phyloP scores from a whole-genome alignment of 2,113 vertebrate species.

The Oostethus manadensis region DNA sequence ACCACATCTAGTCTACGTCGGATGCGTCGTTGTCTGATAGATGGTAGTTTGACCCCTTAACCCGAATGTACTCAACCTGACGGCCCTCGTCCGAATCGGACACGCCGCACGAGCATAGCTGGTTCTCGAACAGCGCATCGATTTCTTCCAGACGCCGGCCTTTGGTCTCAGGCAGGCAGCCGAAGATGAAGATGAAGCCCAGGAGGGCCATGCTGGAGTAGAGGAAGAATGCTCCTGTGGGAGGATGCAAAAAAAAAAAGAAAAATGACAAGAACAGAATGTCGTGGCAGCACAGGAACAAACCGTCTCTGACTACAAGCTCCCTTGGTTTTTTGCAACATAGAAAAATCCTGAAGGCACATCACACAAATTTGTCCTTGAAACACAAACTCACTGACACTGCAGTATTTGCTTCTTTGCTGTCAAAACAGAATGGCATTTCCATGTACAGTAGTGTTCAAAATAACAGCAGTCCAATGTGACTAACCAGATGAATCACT shows the following conservation, averaged over 20 bases:
- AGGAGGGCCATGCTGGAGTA: constrained; percentile 85
- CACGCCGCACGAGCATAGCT: constrained; percentile 88
- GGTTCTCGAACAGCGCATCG: constrained; percentile 89
- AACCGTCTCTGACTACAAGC: background rate
- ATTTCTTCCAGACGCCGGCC: constrained; percentile 93
- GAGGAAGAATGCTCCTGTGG: constrained; percentile 92
- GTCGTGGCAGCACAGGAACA: constrained; percentile 10
- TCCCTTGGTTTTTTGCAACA: constrained; percentile 4
- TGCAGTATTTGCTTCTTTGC: no score
- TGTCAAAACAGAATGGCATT: no score
- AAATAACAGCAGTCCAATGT: no score
- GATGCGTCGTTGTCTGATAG: constrained; percentile 98
- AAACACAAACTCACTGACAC: background rate
- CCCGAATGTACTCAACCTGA: constrained; percentile 97
- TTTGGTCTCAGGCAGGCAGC: constrained; percentile 96
- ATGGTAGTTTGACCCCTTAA: constrained; percentile 98
- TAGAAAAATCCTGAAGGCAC: constrained; percentile 3
- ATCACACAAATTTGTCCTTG: background rate
- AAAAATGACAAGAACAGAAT: constrained; percentile 21
- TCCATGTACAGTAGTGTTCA: no score
- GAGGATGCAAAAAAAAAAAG: background rate
- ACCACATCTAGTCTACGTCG: constrained; percentile 82
- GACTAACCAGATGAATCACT: no score
- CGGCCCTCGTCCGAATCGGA: constrained; percentile 90
- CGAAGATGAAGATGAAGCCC: constrained; percentile 87